Percentiles rank a stretch among this genome's conserved stretches.
Conservation (phyloP, 2,113 vertebrate species). For the Sphaerodactylus townsendi region DNA sequence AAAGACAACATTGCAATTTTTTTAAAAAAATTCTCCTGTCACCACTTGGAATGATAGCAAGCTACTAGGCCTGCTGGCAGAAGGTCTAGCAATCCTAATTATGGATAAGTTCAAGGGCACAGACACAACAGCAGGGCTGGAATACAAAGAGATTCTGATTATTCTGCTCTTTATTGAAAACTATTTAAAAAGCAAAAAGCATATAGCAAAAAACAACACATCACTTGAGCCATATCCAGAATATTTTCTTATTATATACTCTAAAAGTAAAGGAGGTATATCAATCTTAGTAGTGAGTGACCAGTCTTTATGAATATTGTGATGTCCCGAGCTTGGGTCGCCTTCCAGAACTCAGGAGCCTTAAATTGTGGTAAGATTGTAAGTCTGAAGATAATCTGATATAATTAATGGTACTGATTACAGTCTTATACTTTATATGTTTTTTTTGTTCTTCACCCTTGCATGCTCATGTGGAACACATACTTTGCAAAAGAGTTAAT, state of each 20-base stretch:
- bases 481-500: conserved; percentile 24
- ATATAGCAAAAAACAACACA: too few species aligned
- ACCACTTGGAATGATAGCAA: too few species aligned
- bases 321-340: not conserved
- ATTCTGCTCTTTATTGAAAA: too few species aligned
- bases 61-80: too few species aligned
- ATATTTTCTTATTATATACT: not conserved
- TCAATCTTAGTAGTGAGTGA: not conserved
- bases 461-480: not conserved
- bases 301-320: not conserved
- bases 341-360: not conserved
- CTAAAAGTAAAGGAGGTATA: not conserved
- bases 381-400: not conserved
- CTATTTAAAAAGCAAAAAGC: too few species aligned
- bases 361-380: not conserved
- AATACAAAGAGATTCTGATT: too few species aligned
- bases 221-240: not conserved
- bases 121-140: too few species aligned
- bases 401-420: not conserved
- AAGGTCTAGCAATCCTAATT: too few species aligned
- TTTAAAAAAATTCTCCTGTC: too few species aligned
- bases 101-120: too few species aligned
- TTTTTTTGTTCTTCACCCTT: not conserved
- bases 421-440: not conserved
- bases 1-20: too few species aligned